Evolutionary conservation across 1,140 invertebrate species (phyloP), one percentile per base, ranked within the genome.

Genomic region (Lycorma delicatula): DNA sequence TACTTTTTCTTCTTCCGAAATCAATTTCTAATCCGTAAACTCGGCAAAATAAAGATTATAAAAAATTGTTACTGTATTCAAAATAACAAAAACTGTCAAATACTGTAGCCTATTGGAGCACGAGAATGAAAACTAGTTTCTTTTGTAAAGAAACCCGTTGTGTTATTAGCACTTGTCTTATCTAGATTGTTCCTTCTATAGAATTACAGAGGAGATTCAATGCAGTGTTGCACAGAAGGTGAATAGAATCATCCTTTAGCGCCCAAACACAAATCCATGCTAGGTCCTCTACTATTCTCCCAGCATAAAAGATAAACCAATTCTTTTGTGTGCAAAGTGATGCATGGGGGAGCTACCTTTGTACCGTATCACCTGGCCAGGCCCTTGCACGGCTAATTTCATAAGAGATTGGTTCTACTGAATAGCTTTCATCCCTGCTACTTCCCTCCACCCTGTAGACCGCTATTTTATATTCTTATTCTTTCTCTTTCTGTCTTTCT

Each of bases 291-390:
- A 18, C 41, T 44, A 20, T 22, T 20, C 41, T 20, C 20, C n/a
- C 23, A 12, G 23, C 23, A 44, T 44, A 18, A 12, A 44, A 44
- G 41, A 44, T 44, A 44, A 44, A 44, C 41, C 41, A 22, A 44
- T 44, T 44, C 41, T 44, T 44, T 44, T 44, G 41, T 44, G 13
- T 22, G n/a, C 13, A 44, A 44, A 44, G 41, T 44, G 41, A 44
- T 44, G 41, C 41, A 44, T 44, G n/a, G 41, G 41, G 41, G 41
- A 44, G 41, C 41, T 18, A 44, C 16, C 41, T 44, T 44, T 44
- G 41, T 44, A 22, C 41, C 23, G 16, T 44, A 16, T 44, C 41
- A 44, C 41, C 41, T 44, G 41, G 41, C 41, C 11, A 22, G 16
- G 41, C 41, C n/a, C n/a, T 16, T 16, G 16, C 23, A 16, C 41